Evolutionary conservation across 2,113 vertebrate species (phyloP).

Genomic region (Etia nguti): DNA sequence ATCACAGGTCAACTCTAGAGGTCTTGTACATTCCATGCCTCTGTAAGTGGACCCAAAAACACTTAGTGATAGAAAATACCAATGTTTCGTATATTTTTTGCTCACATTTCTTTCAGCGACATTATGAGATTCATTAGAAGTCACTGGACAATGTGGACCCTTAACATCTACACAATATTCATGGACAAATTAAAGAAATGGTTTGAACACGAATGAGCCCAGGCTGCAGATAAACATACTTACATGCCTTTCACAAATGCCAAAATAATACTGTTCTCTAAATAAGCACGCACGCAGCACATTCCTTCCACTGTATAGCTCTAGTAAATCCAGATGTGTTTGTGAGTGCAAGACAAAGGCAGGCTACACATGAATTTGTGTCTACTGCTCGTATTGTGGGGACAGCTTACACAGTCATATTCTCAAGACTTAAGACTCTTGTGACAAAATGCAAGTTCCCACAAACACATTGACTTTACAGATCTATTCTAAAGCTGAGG

Average conservation of each 20-base stretch:
- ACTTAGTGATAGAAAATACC: neutral
- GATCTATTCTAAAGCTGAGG: neutral
- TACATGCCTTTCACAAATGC: neutral
- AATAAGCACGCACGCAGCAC: neutral
- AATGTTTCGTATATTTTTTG: neutral
- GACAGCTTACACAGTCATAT: neutral
- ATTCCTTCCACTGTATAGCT: conserved; percentile 2
- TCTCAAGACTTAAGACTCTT: neutral
- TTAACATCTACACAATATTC: neutral
- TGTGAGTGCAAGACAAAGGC: neutral
- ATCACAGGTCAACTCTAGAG: neutral
- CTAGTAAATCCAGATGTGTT: conserved; percentile 40
- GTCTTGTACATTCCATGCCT: neutral
- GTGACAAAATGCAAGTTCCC: neutral
- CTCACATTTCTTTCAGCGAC: neutral
- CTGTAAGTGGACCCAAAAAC: neutral
- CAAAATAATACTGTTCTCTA: neutral
- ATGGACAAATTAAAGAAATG: neutral
- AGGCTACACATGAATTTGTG: neutral
- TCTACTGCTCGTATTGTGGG: neutral
- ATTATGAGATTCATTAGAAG: neutral
- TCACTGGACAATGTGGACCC: neutral
- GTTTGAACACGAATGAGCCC: neutral
- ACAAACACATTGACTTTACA: neutral
- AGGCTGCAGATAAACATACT: neutral